These are phyloP conservation scores for Zootoca vivipara DNA, from an alignment of 2,113 vertebrate species.

Conservation along the genomic window DNA sequence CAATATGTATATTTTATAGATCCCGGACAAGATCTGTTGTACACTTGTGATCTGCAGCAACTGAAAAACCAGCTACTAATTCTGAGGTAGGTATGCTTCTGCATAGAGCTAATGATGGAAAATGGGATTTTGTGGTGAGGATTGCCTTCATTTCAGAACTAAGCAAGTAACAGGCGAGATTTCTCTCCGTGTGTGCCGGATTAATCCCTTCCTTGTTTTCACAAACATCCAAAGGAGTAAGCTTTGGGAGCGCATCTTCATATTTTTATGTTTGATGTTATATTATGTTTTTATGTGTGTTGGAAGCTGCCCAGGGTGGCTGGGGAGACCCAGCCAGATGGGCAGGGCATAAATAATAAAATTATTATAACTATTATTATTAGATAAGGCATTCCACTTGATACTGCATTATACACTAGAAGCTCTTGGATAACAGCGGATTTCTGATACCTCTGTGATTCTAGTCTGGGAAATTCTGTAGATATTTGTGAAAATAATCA, in stretches of 20 bases:
- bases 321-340: too few relatives aligned
- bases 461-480: neutral
- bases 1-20: neutral
- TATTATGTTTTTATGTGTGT: too few relatives aligned
- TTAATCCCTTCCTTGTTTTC: neutral
- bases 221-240: neutral
- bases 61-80: conserved; percentile 36
- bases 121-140: neutral
- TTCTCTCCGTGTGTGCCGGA: neutral
- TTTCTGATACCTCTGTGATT: neutral
- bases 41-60: conserved; percentile 31
- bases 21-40: conserved; percentile 7
- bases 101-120: neutral
- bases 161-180: neutral
- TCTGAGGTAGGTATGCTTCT: conserved; percentile 5
- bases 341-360: too few relatives aligned
- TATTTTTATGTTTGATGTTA: too few relatives aligned
- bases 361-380: too few relatives aligned
- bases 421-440: neutral
- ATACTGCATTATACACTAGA: fast-evolving
- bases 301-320: too few relatives aligned
- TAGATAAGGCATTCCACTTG: neutral
- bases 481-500: neutral
- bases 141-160: neutral
- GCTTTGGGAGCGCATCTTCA: neutral